Base-by-base conservation (phyloP, 2,113 vertebrate genomes). In the Periophthalmus modestus region DNA sequence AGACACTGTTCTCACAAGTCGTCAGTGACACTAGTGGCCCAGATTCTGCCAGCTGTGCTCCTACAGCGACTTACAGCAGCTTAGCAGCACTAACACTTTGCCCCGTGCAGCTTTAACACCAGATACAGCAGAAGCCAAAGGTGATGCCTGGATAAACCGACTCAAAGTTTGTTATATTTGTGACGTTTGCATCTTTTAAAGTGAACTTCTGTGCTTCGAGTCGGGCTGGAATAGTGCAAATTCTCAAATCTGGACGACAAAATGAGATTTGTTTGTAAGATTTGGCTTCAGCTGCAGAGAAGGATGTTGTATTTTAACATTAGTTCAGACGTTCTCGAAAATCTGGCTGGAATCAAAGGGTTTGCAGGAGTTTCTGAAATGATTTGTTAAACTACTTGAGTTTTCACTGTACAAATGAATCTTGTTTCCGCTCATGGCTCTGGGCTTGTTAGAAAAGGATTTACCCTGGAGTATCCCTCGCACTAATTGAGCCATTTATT, bases 41-140 rank as follows among this genome's bases (percentile, higher is more conserved):
- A 77, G 73, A 84, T 82, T 81, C 66, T 66, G 74, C 68, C 84
- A 88, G 89, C 85, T 87, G 84, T 74, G 73, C 73, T 48, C 33
- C 67, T 61, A 55, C 68, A 3, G 39, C 15, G 18, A 86, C 73
- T 85, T 81, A 79, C 72, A 72, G 66, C 81, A 69, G 85, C 83
- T 90, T 86, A 88, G 84, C 68, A 75, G 69, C 21, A 75, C 84
- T 78, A 87, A 75, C 72, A 76, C 47, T 71, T 82, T 61, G 11
- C 39, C 34, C 1, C 68, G 82, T 68, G 33, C 52, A 74, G 72
- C 58, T 68, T 85, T 86, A 81, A 78, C 83, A 68, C 77, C 23
- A 57, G 50, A 79, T 78, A 46, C 48, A 48, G 62, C 83, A 11
- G 46, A 21, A 59, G 21, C 66, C 57, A 75, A 83, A 88, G 76